Conservation (phyloP, 2,797 vertebrate genomes). For the Lemur catta region DNA sequence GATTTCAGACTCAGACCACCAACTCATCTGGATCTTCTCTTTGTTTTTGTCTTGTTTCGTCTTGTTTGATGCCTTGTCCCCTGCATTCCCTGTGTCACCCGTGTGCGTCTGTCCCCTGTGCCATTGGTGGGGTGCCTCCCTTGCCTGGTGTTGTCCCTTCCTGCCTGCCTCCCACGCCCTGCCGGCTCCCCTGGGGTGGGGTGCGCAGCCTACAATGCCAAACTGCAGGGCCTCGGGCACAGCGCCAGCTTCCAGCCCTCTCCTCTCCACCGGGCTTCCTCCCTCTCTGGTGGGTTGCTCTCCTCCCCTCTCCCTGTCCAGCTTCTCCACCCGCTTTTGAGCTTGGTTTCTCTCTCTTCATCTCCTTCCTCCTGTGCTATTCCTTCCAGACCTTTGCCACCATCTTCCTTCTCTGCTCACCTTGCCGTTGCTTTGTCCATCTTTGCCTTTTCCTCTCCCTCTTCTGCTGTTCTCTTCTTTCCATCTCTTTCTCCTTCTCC, state of each 20-base stretch:
- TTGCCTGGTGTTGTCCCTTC: slow-evolving; percentile 48
- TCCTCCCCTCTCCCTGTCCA: background rate
- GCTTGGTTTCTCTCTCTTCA: background rate
- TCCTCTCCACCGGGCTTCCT: slow-evolving; percentile 91
- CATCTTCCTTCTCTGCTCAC: background rate
- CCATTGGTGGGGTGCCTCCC: slow-evolving; percentile 67
- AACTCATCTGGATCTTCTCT: slow-evolving; percentile 80
- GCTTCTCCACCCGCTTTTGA: background rate
- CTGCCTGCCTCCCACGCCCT: slow-evolving; percentile 19
- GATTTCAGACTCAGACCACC: background rate
- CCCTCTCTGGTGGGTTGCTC: slow-evolving; percentile 91
- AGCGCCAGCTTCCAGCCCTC: slow-evolving; percentile 81
- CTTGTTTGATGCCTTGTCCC: slow-evolving; percentile 75
- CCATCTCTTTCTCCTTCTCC: background rate
- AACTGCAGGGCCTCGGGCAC: slow-evolving; percentile 82
- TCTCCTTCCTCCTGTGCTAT: background rate
- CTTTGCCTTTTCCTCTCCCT: background rate
- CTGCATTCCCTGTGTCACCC: slow-evolving; percentile 37
- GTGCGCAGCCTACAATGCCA: slow-evolving; percentile 86
- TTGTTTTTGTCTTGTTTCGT: slow-evolving; percentile 76
- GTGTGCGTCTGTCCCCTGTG: slow-evolving; percentile 63
- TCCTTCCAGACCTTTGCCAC: background rate
- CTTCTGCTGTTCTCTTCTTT: background rate
- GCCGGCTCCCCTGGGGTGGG: slow-evolving; percentile 68
- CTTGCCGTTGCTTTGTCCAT: no score